phyloP scores from a whole-genome alignment of 2,888 invertebrate genomes.

The Antheraea assamensis region DNA sequence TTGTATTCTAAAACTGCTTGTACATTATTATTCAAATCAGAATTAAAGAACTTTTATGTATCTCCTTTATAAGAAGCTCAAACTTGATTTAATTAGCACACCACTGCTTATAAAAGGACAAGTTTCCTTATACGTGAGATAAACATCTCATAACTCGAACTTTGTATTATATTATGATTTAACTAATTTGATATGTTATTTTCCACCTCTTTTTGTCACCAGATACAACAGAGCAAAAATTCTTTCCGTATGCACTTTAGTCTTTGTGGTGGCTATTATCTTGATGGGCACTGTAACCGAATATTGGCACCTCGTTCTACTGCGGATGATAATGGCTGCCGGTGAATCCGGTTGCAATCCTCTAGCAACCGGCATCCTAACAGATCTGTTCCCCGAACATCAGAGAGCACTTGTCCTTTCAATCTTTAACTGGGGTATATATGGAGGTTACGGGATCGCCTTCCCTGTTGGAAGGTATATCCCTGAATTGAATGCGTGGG shows the following conservation, averaged over 20 bases:
- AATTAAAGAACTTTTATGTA: background rate
- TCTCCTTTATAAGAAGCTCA: background rate
- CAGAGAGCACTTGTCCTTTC: conserved; percentile 95
- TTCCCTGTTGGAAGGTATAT: conserved; percentile 95
- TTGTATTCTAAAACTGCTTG: no score
- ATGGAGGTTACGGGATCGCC: conserved; percentile 95
- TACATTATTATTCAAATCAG: background rate
- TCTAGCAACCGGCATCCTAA: conserved; percentile 90
- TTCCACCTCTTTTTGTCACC: conserved; percentile 23
- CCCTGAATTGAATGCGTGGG: conserved; percentile 87
- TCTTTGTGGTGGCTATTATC: conserved; percentile 92
- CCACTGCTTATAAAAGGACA: no score
- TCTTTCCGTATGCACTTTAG: conserved; percentile 88
- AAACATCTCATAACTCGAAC: background rate
- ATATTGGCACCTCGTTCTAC: conserved; percentile 94
- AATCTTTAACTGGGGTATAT: conserved; percentile 97
- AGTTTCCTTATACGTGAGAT: no score
- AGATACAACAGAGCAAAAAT: conserved; percentile 88
- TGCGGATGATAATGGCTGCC: conserved; percentile 93
- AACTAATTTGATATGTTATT: background rate
- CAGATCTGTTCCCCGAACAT: conserved; percentile 90
- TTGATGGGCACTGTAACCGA: conserved; percentile 92
- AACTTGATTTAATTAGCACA: background rate
- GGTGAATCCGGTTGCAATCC: conserved; percentile 95
- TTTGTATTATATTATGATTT: background rate